phyloP scores from a whole-genome alignment of 1,140 invertebrate species.

The Papilio xuthus region DNA sequence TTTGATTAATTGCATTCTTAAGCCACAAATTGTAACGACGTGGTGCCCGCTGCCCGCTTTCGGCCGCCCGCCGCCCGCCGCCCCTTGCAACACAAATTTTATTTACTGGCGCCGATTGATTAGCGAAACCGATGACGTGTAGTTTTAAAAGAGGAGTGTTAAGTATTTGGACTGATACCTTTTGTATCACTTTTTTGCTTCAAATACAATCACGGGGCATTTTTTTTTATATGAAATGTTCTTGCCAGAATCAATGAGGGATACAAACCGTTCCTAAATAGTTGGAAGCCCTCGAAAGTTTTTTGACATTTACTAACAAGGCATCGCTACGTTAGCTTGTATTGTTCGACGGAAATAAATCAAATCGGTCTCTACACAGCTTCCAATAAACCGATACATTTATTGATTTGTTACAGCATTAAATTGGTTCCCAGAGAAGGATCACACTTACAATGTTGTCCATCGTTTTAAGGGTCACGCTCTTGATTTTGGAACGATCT shows the following conservation, averaged over 20 bases:
- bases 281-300: slow-evolving; percentile 45
- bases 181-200: slow-evolving; percentile 44
- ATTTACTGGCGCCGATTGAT: slow-evolving; percentile 77
- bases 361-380: slow-evolving; percentile 77
- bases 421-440: slow-evolving; percentile 78
- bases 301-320: slow-evolving; percentile 80
- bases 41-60: slow-evolving; percentile 44
- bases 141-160: slow-evolving; percentile 62
- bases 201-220: slow-evolving; percentile 12
- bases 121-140: slow-evolving; percentile 72
- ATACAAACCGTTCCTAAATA: slow-evolving; percentile 35
- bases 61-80: slow-evolving; percentile 40
- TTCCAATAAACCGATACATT: slow-evolving; percentile 80
- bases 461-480: slow-evolving; percentile 49
- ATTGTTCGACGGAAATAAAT: slow-evolving; percentile 74
- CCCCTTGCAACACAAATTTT: slow-evolving; percentile 50
- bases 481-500: slow-evolving; percentile 50
- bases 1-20: slow-evolving; percentile 80
- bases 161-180: slow-evolving; percentile 56
- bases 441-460: slow-evolving; percentile 63
- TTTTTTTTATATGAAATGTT: neutral
- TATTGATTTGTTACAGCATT: slow-evolving; percentile 80
- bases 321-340: slow-evolving; percentile 61
- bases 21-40: slow-evolving; percentile 53
- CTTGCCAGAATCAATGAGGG: slow-evolving; percentile 24